phyloP scores from a whole-genome alignment of 1,140 invertebrate genomes.

The Lepidurus couesii region DNA sequence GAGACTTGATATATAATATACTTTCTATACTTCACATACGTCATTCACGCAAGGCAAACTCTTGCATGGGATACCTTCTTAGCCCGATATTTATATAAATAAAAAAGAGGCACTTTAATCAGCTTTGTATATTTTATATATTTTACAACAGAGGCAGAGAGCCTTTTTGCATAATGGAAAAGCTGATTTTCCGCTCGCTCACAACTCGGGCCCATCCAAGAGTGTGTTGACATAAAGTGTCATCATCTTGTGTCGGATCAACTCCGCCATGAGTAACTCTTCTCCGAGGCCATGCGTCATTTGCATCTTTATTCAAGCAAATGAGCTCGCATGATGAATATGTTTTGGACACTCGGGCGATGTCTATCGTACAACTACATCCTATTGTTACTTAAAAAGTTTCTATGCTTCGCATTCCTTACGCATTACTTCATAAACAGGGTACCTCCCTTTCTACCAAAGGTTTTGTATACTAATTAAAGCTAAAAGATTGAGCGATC shows the following conservation, averaged over 20 bases:
- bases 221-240: constrained; percentile 1
- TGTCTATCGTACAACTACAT: not conserved
- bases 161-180: not conserved
- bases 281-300: not conserved
- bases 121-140: not conserved
- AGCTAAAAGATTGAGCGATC: too few species aligned
- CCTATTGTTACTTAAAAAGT: not conserved
- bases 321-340: constrained; percentile 11
- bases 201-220: not conserved
- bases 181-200: constrained; percentile 9
- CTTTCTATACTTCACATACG: not conserved
- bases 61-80: too few species aligned
- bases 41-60: not conserved
- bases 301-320: constrained; percentile 3
- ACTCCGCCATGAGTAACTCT: not conserved
- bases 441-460: too few species aligned
- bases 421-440: not conserved
- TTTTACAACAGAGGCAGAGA: not conserved
- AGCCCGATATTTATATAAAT: not conserved
- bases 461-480: too few species aligned
- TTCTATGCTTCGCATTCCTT: not conserved
- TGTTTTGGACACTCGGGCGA: constrained; percentile 13
- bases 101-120: constrained; percentile 7
- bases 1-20: not conserved
- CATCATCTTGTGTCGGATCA: not conserved